phyloP scores from a whole-genome alignment of 2,888 invertebrate species.

The Hypercompe scribonia region DNA sequence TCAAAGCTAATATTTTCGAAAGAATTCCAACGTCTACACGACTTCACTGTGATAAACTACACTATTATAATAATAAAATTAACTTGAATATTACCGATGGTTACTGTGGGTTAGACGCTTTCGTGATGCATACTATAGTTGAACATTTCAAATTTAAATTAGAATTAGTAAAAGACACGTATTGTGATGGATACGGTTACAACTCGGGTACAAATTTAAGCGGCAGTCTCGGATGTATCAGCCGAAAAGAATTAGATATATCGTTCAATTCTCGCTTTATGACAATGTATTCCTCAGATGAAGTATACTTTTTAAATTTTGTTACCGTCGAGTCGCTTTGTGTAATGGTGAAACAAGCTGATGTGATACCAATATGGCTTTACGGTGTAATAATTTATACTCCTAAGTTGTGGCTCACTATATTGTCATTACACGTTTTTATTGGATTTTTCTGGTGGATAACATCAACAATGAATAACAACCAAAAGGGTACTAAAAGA shows the following conservation, averaged over 20 bases:
- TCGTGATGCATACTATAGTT: conserved; percentile 63
- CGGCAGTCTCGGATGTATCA: conserved; percentile 61
- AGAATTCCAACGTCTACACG: conserved; percentile 66
- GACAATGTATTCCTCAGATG: conserved; percentile 51
- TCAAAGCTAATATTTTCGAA: conserved; percentile 59
- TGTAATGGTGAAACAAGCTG: conserved; percentile 53
- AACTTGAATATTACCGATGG: conserved; percentile 47
- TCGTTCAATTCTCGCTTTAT: conserved; percentile 72
- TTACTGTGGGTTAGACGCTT: conserved; percentile 66
- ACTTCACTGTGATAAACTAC: conserved; percentile 51
- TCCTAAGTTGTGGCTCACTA: conserved; percentile 31
- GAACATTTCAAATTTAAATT: conserved; percentile 59
- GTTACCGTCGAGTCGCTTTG: conserved; percentile 60
- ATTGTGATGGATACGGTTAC: conserved; percentile 55
- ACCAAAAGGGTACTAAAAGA: conserved; percentile 23
- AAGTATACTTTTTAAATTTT: conserved; percentile 55
- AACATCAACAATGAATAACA: conserved; percentile 35
- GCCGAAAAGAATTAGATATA: conserved; percentile 58
- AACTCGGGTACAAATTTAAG: conserved; percentile 36
- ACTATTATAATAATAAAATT: conserved; percentile 47
- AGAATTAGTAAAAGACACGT: conserved; percentile 34
- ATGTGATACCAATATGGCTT: conserved; percentile 60
- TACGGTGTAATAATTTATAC: conserved; percentile 46
- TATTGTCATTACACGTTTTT: conserved; percentile 32
- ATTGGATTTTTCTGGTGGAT: conserved; percentile 56